Evolutionary conservation across 2,888 invertebrate species (phyloP), one percentile per base, ranked within the genome.

Genomic region (Brachylomia viminalis): DNA sequence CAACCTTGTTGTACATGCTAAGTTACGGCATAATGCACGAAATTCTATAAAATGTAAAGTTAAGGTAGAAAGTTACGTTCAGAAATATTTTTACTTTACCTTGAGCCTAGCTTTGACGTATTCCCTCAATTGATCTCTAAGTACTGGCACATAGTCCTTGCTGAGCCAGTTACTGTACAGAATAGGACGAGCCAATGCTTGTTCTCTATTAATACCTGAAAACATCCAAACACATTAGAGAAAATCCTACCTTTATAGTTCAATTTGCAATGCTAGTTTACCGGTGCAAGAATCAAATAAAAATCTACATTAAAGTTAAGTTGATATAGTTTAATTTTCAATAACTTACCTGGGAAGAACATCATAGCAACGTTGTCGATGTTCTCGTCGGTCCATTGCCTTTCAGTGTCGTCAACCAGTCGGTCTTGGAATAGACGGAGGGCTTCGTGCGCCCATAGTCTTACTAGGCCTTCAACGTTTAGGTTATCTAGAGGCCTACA

Each of bases 361-460:
- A 98, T 98, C 94, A 98, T 96, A 4, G 98, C 99, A 0, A 99
- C 99, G 54, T 97, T 97, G 93, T 99, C 99, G 85, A 99, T 99
- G 92, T 99, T 99, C 90, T 99, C 99, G 92, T 99, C 99, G 5
- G 99, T 99, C 99, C 99, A 99, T 73, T 98, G 97, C 68, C 99
- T 97, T 94, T 99, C 99, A 0, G 98, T 96, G 85, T 99, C 99
- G 78, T 99, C 99, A 1, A 99, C 99, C 86, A 99, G 96, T 92
- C 99, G 97, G 94, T 99, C 99, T 91, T 99, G 99, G 98, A 99
- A 99, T 47, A 99, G 97, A 65, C 99, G 97, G 10, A 99, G 97
- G 0, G 99, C 99, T 96, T 99, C 99, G 93, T 99, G 99, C 0
- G 99, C 99, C 99, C 99, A 99, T 38, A 99, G 97, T n/a, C 99